These are phyloP conservation scores for Hyles vespertilio DNA, from an alignment of 1,140 invertebrate genomes.

Conservation along the genomic window DNA sequence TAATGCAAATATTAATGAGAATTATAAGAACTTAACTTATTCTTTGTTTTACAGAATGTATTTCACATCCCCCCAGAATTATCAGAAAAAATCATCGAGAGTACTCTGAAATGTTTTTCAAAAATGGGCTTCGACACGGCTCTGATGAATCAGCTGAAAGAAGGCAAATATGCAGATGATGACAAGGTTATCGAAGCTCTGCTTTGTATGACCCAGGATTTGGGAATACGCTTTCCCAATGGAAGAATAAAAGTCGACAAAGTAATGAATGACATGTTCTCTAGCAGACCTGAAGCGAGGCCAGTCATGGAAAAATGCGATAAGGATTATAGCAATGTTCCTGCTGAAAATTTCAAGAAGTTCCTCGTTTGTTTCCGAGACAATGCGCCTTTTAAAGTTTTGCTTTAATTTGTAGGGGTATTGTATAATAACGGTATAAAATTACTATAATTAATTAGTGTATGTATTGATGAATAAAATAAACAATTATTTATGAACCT, in stretches of 20 bases:
- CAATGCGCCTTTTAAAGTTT: neutral
- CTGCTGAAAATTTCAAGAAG: neutral
- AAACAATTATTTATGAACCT: too few species aligned
- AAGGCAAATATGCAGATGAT: neutral
- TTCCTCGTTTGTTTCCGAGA: constrained; percentile 1
- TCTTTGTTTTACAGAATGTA: constrained; percentile 2
- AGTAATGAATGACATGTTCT: neutral
- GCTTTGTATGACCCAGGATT: neutral
- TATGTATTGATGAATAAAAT: too few species aligned
- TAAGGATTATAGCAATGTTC: neutral
- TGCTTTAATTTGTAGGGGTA: too few species aligned
- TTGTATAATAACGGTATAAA: too few species aligned
- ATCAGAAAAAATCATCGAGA: neutral
- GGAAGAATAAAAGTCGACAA: neutral
- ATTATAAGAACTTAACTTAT: neutral
- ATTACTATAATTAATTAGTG: too few species aligned
- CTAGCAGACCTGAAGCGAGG: neutral
- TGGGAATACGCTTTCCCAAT: neutral
- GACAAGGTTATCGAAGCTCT: neutral
- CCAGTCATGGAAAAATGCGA: constrained; percentile 8
- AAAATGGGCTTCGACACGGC: neutral
- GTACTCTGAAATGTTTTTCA: neutral
- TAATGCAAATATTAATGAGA: too few species aligned
- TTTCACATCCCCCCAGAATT: neutral
- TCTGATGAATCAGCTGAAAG: neutral